phyloP scores from a whole-genome alignment of 2,797 vertebrate genomes.

The Lates japonicus region DNA sequence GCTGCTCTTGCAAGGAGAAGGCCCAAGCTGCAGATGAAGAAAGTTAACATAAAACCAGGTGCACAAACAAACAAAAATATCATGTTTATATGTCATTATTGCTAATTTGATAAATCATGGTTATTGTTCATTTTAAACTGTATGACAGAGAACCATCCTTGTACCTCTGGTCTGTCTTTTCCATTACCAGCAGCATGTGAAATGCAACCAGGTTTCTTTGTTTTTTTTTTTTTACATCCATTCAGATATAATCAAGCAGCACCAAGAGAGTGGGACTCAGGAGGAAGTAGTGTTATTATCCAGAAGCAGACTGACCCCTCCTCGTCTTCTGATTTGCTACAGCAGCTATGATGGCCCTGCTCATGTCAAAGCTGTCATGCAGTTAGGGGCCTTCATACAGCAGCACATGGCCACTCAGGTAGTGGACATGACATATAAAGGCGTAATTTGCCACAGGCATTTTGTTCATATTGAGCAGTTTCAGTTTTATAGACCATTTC shows the following conservation, averaged over 20 bases:
- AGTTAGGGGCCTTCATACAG: constrained; percentile 85
- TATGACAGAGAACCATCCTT: background rate
- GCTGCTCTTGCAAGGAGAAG: constrained; percentile 59
- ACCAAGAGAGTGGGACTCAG: constrained; percentile 53
- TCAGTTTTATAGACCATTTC: background rate
- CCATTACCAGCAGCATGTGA: background rate
- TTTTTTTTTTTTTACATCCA: background rate
- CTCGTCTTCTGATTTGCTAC: constrained; percentile 87
- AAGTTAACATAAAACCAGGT: constrained; percentile 65
- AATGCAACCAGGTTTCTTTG: constrained; percentile 14
- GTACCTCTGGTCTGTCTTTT: background rate
- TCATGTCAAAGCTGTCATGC: constrained; percentile 83
- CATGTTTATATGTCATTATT: background rate
- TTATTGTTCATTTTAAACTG: background rate
- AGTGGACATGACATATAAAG: constrained; percentile 6
- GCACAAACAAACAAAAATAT: constrained; percentile 14
- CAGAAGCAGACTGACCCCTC: constrained; percentile 61
- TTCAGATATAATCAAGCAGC: constrained; percentile 70
- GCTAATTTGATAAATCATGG: background rate
- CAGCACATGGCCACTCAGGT: constrained; percentile 87
- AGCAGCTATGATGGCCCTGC: constrained; percentile 81
- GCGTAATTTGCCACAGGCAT: background rate
- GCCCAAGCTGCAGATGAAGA: constrained; percentile 36
- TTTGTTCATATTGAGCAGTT: background rate
- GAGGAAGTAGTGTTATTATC: constrained; percentile 60